Conservation (phyloP, 2,888 invertebrate genomes). For the Dolichomitus sp. region DNA sequence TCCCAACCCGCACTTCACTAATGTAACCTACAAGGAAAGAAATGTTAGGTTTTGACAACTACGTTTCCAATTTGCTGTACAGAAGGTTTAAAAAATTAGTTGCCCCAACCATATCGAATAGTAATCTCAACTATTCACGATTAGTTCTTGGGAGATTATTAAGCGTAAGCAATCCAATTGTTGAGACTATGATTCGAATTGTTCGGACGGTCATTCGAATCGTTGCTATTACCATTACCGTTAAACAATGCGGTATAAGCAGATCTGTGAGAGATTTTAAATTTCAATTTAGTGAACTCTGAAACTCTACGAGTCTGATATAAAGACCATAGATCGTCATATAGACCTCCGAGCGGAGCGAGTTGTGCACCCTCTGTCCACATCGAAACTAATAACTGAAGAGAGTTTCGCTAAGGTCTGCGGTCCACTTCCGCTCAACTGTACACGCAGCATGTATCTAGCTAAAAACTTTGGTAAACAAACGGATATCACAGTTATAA, state of each 20-base stretch:
- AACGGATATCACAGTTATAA: constrained; percentile 42
- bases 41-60: too few species aligned
- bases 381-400: constrained; percentile 36
- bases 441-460: constrained; percentile 15
- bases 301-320: not conserved
- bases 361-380: constrained; percentile 22
- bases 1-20: too few species aligned
- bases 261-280: not conserved
- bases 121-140: too few species aligned
- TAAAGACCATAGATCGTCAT: not conserved
- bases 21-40: too few species aligned
- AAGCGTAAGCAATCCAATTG: too few species aligned
- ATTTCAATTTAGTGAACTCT: not conserved
- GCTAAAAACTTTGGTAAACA: constrained; percentile 36
- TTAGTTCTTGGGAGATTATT: too few species aligned
- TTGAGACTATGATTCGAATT: too few species aligned
- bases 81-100: too few species aligned
- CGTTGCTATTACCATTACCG: too few species aligned
- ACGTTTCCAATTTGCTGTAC: too few species aligned
- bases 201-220: too few species aligned
- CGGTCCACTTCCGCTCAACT: constrained; percentile 18
- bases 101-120: too few species aligned
- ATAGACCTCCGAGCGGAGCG: not conserved
- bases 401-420: constrained; percentile 18
- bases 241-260: not conserved